phyloP scores from a whole-genome alignment of 2,113 vertebrate species.

The Podocnemis expansa region DNA sequence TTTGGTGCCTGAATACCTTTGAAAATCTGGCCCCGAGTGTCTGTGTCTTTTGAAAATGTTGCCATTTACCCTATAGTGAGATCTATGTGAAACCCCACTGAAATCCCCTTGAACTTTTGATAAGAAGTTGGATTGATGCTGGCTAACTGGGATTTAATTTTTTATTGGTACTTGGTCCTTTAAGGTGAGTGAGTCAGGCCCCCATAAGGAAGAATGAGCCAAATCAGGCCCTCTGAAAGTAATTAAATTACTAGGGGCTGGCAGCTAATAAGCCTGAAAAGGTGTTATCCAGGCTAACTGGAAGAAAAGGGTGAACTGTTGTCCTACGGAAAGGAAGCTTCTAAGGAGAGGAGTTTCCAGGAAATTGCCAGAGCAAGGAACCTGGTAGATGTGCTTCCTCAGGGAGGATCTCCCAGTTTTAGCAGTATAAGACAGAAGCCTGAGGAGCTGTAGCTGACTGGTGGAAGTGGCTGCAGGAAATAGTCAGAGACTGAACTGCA shows the following conservation, averaged over 20 bases:
- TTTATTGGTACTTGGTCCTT: neutral
- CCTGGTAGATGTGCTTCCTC: neutral
- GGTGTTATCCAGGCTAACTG: neutral
- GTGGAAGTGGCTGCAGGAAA: neutral
- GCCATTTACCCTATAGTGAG: neutral
- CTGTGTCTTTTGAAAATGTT: neutral
- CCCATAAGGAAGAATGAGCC: neutral
- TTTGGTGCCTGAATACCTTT: neutral
- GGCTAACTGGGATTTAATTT: neutral
- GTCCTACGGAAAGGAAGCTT: neutral
- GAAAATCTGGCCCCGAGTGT: neutral
- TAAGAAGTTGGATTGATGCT: neutral
- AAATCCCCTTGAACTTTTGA: neutral
- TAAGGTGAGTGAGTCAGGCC: neutral
- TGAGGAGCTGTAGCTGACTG: neutral
- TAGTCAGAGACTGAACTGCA: neutral
- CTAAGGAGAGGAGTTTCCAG: neutral
- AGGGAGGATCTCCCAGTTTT: neutral
- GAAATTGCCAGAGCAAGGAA: neutral
- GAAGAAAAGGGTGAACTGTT: too few relatives aligned
- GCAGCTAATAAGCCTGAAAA: neutral
- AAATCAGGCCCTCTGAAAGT: neutral
- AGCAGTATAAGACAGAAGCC: neutral
- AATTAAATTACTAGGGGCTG: neutral
- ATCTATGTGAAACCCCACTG: neutral